A percentile compares a stretch with the other conserved stretches of the same genome.
Conservation (phyloP, 2,888 invertebrate genomes). For the Allophyes oxyacanthae region DNA sequence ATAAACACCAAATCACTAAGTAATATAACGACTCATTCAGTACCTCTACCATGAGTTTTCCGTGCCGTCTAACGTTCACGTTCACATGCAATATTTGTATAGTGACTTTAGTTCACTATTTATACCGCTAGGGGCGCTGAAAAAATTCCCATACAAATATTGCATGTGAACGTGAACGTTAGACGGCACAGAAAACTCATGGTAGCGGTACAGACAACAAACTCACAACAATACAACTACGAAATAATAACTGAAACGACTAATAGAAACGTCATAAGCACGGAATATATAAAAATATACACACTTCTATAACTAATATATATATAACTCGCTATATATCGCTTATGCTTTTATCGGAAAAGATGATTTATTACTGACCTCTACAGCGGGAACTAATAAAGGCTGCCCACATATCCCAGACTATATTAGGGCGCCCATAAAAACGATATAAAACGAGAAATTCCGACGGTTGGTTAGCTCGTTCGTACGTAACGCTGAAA, state of each 20-base stretch:
- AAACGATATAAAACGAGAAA: slow-evolving; percentile 51
- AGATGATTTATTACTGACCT: slow-evolving; percentile 69
- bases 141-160: too few species aligned
- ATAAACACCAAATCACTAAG: too few species aligned
- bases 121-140: too few species aligned
- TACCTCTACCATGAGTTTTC: too few species aligned
- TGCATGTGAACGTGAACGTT: too few species aligned
- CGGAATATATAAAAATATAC: slow-evolving; percentile 25
- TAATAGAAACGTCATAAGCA: slow-evolving; percentile 46
- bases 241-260: slow-evolving; percentile 9
- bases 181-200: too few species aligned
- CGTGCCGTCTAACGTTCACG: too few species aligned
- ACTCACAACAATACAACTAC: too few species aligned
- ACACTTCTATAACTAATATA: background rate
- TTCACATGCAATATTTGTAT: too few species aligned
- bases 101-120: too few species aligned
- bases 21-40: too few species aligned
- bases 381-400: slow-evolving; percentile 70
- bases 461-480: slow-evolving; percentile 50
- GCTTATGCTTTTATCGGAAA: slow-evolving; percentile 64
- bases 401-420: slow-evolving; percentile 63
- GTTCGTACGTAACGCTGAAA: slow-evolving; percentile 40
- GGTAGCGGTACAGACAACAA: too few species aligned
- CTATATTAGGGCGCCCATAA: slow-evolving; percentile 59
- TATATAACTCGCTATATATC: slow-evolving; percentile 43